Percentiles rank a stretch among this genome's conserved stretches.
phyloP scores from a whole-genome alignment of 2,888 invertebrate genomes.

The Mythimna lalbum region DNA sequence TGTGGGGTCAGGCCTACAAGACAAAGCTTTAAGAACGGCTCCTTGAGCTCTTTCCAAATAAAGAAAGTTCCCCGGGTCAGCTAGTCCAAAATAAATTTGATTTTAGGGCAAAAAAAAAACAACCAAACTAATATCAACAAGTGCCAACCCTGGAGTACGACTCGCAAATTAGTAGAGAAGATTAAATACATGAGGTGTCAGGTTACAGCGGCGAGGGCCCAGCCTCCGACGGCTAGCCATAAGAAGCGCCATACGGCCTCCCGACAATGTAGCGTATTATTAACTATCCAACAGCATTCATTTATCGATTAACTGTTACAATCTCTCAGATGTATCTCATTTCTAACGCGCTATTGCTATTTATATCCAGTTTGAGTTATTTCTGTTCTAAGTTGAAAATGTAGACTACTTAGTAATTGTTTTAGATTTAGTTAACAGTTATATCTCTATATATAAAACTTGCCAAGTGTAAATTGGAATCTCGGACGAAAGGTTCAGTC shows the following conservation, averaged over 20 bases:
- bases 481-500: no score
- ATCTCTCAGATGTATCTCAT: slow-evolving; percentile 47
- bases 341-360: slow-evolving; percentile 40
- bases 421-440: no score
- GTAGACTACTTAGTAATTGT: neutral
- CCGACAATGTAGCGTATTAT: slow-evolving; percentile 58
- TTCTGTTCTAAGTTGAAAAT: slow-evolving; percentile 19
- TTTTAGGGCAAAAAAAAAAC: neutral
- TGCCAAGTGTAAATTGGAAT: no score
- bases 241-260: slow-evolving; percentile 59
- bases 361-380: slow-evolving; percentile 41
- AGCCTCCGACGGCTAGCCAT: slow-evolving; percentile 69
- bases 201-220: slow-evolving; percentile 80
- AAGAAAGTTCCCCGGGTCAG: no score
- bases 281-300: slow-evolving; percentile 50
- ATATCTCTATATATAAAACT: no score
- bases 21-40: no score
- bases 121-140: neutral
- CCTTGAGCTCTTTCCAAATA: no score
- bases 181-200: slow-evolving; percentile 87
- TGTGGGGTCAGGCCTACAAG: no score
- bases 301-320: slow-evolving; percentile 60
- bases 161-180: slow-evolving; percentile 85
- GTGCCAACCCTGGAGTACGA: slow-evolving; percentile 75
- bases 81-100: neutral